Conservation (phyloP, 2,888 invertebrate species). For the Acanthoscelides obtectus region DNA sequence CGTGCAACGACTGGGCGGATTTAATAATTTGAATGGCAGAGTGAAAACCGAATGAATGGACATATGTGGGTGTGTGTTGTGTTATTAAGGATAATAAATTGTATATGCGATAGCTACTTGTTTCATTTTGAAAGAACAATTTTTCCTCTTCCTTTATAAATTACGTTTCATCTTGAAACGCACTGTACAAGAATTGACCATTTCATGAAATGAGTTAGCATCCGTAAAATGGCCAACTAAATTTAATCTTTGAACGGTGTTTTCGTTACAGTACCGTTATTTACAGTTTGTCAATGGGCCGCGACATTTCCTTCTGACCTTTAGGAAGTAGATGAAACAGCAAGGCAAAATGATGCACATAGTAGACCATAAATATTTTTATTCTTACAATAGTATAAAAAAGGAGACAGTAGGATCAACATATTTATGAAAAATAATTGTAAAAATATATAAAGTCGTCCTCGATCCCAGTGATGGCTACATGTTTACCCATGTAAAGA, state of each 20-base stretch:
- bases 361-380: background rate
- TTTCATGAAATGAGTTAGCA: too few relatives aligned
- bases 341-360: background rate
- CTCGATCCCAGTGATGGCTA: background rate
- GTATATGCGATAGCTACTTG: background rate
- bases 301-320: too few relatives aligned
- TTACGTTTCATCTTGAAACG: too few relatives aligned
- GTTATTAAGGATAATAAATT: background rate
- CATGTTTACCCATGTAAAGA: background rate
- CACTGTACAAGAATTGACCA: too few relatives aligned
- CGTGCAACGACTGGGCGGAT: constrained; percentile 54
- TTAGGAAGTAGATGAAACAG: too few relatives aligned
- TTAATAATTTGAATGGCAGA: background rate
- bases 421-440: background rate
- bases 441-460: background rate
- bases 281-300: too few relatives aligned
- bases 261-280: too few relatives aligned
- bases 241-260: too few relatives aligned
- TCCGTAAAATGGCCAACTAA: too few relatives aligned
- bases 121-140: too few relatives aligned
- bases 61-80: background rate
- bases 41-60: background rate
- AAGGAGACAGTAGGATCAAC: background rate
- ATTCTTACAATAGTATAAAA: background rate
- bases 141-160: too few relatives aligned